Percentiles rank a stretch among this genome's conserved stretches.
These are phyloP conservation scores for Clarias magur DNA, from an alignment of 2,113 vertebrate genomes.

Conservation along the genomic window DNA sequence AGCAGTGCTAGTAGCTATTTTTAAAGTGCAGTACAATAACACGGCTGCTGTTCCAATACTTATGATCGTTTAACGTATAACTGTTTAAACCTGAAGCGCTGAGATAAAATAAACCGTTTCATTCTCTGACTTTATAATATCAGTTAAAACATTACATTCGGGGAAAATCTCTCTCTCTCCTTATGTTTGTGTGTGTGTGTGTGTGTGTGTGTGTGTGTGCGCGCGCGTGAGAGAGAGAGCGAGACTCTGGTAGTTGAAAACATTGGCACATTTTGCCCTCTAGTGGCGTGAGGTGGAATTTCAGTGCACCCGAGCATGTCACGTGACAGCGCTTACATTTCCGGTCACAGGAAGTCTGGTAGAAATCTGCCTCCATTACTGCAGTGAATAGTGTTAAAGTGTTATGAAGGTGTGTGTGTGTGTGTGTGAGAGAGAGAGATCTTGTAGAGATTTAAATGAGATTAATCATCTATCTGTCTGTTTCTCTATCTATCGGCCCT, in stretches of 20 bases:
- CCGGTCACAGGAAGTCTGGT: not conserved
- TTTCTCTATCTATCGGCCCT: not conserved
- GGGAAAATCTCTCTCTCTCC: not conserved
- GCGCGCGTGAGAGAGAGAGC: not conserved
- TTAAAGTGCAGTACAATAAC: no score
- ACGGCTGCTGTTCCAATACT: no score
- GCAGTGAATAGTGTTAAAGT: not conserved
- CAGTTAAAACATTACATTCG: not conserved
- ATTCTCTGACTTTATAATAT: not conserved
- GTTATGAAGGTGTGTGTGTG: not conserved
- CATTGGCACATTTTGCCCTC: not conserved
- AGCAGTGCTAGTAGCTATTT: conserved; percentile 2
- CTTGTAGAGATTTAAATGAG: no score
- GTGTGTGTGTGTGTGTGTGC: not conserved
- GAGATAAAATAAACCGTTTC: not conserved
- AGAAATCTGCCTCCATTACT: not conserved
- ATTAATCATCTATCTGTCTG: not conserved
- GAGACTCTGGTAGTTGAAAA: not conserved
- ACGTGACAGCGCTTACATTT: not conserved
- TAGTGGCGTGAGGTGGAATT: not conserved
- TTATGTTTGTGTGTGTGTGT: no score
- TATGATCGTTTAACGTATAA: not conserved
- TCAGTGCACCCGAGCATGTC: not conserved
- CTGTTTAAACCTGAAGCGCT: not conserved
- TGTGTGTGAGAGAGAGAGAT: no score